Evolutionary conservation across 2,888 invertebrate genomes (phyloP).

Genomic region (Xestia c-nigrum): DNA sequence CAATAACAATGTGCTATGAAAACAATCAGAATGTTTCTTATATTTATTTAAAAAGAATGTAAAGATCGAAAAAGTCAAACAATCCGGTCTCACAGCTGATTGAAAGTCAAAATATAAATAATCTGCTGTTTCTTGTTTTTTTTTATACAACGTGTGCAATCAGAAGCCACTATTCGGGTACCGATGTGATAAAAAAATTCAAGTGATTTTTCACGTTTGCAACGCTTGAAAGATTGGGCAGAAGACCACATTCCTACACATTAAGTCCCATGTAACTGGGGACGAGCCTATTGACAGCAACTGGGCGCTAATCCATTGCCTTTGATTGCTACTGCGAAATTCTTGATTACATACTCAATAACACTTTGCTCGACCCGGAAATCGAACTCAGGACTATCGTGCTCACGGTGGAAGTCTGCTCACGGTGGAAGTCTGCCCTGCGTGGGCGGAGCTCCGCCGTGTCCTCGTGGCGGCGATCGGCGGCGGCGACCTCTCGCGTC

Average conservation of each 20-base stretch:
- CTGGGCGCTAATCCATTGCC: background rate
- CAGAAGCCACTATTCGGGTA: background rate
- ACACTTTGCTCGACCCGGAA: too few relatives aligned
- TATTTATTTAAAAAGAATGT: conserved; percentile 21
- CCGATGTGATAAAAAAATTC: background rate
- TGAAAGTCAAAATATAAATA: conserved; percentile 33
- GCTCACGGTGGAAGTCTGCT: too few relatives aligned
- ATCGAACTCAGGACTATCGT: too few relatives aligned
- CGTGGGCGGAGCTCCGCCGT: too few relatives aligned
- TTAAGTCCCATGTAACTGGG: background rate
- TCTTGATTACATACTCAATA: too few relatives aligned
- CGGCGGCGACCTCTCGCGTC: too few relatives aligned
- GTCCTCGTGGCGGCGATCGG: too few relatives aligned
- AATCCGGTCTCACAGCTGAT: conserved; percentile 12
- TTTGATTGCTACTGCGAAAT: too few relatives aligned
- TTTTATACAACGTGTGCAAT: background rate
- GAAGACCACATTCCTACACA: background rate
- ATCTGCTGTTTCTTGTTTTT: background rate
- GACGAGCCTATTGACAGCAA: background rate
- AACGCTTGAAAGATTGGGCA: rapidly evolving
- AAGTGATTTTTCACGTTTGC: background rate
- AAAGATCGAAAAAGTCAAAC: conserved; percentile 15
- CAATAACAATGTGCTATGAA: conserved; percentile 32
- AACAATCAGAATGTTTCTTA: conserved; percentile 16
- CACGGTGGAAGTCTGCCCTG: too few relatives aligned